phyloP scores from a whole-genome alignment of 2,888 invertebrate genomes.

The Drosophila lacicola region DNA sequence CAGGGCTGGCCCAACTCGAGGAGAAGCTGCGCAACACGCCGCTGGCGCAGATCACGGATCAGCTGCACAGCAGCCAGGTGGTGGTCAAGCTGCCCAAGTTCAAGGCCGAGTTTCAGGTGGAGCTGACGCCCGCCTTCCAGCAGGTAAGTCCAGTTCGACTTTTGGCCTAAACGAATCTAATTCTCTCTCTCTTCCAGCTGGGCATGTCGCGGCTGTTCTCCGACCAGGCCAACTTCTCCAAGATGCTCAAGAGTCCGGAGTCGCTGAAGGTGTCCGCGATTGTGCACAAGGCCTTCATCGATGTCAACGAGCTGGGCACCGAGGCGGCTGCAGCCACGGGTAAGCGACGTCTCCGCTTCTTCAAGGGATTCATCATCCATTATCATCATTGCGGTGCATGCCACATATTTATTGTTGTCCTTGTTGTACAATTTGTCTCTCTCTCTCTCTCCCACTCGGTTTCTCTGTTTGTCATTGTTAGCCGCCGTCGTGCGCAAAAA shows the following conservation, averaged over 20 bases:
- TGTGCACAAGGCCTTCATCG: slow-evolving; percentile 94
- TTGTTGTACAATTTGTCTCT: slow-evolving; percentile 5
- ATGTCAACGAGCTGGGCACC: slow-evolving; percentile 94
- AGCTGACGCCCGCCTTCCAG: slow-evolving; percentile 87
- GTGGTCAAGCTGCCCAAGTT: slow-evolving; percentile 91
- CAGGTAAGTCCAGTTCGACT: slow-evolving; percentile 84
- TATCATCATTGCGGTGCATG: neutral
- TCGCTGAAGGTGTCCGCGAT: slow-evolving; percentile 88
- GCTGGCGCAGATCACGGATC: slow-evolving; percentile 87
- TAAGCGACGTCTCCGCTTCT: slow-evolving; percentile 35
- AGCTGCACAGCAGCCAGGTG: slow-evolving; percentile 83
- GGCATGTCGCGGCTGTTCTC: slow-evolving; percentile 90
- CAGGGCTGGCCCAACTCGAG: slow-evolving; percentile 89
- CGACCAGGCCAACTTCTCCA: slow-evolving; percentile 87
- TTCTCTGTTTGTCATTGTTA: slow-evolving; percentile 46
- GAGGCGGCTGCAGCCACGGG: slow-evolving; percentile 93
- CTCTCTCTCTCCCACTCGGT: slow-evolving; percentile 28
- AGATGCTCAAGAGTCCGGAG: slow-evolving; percentile 86
- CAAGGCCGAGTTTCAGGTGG: slow-evolving; percentile 91
- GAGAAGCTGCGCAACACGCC: slow-evolving; percentile 87
- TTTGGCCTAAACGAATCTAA: too few relatives aligned
- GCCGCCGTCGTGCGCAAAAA: slow-evolving; percentile 86
- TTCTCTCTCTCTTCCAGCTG: slow-evolving; percentile 79
- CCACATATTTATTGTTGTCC: neutral
- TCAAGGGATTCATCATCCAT: neutral